phyloP scores from a whole-genome alignment of 2,888 invertebrate genomes.

The Caenorhabditis sp. region DNA sequence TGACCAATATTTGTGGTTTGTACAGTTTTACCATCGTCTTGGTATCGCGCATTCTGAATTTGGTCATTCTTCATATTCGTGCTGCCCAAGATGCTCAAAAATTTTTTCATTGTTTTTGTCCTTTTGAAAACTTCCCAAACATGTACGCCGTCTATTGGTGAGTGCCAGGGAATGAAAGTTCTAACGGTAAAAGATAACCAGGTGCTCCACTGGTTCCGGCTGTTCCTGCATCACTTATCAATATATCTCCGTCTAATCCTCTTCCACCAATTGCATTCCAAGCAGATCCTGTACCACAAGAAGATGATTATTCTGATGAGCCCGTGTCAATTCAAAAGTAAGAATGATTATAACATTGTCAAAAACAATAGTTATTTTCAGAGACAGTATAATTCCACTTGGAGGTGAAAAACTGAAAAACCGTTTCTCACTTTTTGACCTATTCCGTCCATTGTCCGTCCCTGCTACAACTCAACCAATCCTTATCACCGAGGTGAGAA shows the following conservation, averaged over 20 bases:
- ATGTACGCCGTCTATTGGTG: conserved; percentile 31
- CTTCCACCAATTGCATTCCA: conserved; percentile 48
- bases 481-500: conserved; percentile 35
- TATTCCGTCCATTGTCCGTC: conserved; percentile 57
- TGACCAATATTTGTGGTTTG: conserved; percentile 8
- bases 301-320: conserved; percentile 42
- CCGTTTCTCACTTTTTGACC: conserved; percentile 60
- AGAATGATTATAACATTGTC: background rate
- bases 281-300: conserved; percentile 34
- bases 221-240: conserved; percentile 24
- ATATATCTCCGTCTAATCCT: conserved; percentile 15
- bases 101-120: background rate
- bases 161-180: background rate
- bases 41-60: too few relatives aligned
- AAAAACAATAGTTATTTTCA: conserved; percentile 28
- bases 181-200: background rate
- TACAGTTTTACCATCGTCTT: conserved; percentile 41
- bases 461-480: conserved; percentile 42
- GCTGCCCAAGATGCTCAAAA: background rate
- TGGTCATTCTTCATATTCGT: background rate
- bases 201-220: conserved; percentile 25
- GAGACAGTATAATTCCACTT: conserved; percentile 46
- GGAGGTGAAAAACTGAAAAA: conserved; percentile 44
- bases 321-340: conserved; percentile 41
- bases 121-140: conserved; percentile 1